Percentiles rank a stretch among this genome's conserved stretches.
Evolutionary conservation across 2,113 vertebrate genomes (phyloP).

Genomic region (Dromas ardeola): DNA sequence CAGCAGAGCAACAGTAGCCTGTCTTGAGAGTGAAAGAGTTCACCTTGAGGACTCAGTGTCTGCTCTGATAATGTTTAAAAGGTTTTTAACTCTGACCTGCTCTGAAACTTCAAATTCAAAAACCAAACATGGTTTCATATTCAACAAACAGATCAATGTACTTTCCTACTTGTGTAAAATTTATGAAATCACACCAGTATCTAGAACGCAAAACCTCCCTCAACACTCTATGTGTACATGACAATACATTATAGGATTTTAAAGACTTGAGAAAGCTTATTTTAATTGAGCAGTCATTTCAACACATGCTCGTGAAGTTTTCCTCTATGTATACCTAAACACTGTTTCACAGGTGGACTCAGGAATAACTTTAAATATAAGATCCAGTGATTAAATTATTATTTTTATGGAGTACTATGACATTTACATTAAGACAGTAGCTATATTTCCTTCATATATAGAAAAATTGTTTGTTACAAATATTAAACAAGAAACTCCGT

Average conservation of each 20-base stretch:
- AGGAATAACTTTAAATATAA: neutral
- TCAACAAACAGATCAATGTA: neutral
- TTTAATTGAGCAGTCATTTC: neutral
- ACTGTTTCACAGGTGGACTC: neutral
- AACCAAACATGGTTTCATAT: neutral
- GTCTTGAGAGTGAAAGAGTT: neutral
- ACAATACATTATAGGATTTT: neutral
- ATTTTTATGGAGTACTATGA: neutral
- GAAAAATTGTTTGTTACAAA: neutral
- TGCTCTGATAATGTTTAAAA: neutral
- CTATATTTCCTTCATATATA: neutral
- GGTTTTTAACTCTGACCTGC: neutral
- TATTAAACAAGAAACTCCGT: neutral
- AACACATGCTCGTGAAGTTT: neutral
- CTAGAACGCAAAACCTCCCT: neutral
- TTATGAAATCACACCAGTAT: neutral
- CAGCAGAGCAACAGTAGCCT: neutral
- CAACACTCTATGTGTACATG: neutral
- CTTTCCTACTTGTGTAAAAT: neutral
- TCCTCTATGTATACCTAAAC: neutral
- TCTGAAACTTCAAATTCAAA: neutral
- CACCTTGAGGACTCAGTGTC: rapidly evolving
- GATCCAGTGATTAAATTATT: neutral
- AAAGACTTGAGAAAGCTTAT: neutral
- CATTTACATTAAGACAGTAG: neutral